Percentiles rank a stretch among this genome's conserved stretches.
Evolutionary conservation across 92 coral and sea anemone genomes (phyloP).

Genomic region (Parazoanthus darwini): DNA sequence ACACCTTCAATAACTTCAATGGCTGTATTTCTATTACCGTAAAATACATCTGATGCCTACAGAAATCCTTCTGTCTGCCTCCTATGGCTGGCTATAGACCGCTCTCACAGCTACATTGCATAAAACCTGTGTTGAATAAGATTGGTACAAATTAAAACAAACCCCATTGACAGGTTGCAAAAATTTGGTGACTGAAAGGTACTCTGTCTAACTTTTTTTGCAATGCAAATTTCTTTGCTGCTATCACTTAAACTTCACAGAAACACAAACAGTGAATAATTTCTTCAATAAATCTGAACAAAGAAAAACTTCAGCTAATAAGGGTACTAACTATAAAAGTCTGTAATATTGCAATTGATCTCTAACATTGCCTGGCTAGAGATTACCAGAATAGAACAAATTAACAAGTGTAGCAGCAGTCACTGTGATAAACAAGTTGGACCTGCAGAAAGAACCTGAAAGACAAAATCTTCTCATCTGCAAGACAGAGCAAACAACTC

Average conservation of each 20-base stretch:
- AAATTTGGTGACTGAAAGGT: background rate
- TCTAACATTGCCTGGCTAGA: conserved; percentile 14
- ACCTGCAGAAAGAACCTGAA: conserved; percentile 32
- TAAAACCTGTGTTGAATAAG: conserved; percentile 28
- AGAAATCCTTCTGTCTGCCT: conserved; percentile 40
- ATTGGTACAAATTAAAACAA: conserved; percentile 1
- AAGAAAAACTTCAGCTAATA: background rate
- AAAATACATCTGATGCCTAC: conserved; percentile 32
- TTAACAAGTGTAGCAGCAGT: conserved; percentile 15
- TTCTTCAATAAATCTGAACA: background rate
- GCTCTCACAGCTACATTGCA: conserved; percentile 37
- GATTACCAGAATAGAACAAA: conserved; percentile 30
- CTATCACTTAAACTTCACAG: background rate
- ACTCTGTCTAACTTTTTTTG: background rate
- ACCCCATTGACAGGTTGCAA: background rate
- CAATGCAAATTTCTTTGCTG: background rate
- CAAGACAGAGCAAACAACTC: background rate
- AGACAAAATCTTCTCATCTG: conserved; percentile 18
- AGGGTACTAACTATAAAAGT: background rate
- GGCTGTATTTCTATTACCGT: conserved; percentile 32
- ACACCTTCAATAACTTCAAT: conserved; percentile 26
- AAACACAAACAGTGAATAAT: background rate
- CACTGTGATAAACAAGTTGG: conserved; percentile 5
- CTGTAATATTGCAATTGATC: background rate
- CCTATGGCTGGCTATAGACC: conserved; percentile 32